Percentiles rank a stretch among this genome's conserved stretches.
Conservation (phyloP, 2,888 invertebrate species). For the Dolichopus griseipennis region DNA sequence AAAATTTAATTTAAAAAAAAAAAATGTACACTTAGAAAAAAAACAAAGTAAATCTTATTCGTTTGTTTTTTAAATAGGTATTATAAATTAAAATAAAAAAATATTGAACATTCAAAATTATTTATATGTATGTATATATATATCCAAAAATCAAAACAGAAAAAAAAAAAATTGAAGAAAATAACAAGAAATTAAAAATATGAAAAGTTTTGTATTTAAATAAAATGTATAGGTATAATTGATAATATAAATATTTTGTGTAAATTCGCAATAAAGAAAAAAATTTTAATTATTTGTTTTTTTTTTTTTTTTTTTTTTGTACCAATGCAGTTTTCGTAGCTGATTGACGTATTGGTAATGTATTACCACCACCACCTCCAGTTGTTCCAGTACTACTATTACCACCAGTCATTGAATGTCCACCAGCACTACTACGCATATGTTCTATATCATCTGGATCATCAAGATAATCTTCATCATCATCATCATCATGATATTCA, state of each 20-base stretch:
- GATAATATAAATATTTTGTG: neutral
- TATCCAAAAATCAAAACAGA: too few relatives aligned
- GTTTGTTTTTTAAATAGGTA: too few relatives aligned
- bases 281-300: conserved; percentile 15
- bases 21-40: too few relatives aligned
- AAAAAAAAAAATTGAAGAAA: too few relatives aligned
- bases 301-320: conserved; percentile 26
- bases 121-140: too few relatives aligned
- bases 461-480: conserved; percentile 16
- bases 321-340: conserved; percentile 29
- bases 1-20: too few relatives aligned
- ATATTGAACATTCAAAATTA: too few relatives aligned
- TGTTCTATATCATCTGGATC: conserved; percentile 24
- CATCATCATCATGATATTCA: conserved; percentile 20
- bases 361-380: conserved; percentile 24
- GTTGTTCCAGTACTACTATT: conserved; percentile 17
- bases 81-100: too few relatives aligned
- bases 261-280: neutral
- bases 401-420: conserved; percentile 22
- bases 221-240: too few relatives aligned
- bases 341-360: conserved; percentile 28
- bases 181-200: too few relatives aligned
- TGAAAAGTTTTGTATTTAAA: too few relatives aligned
- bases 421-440: conserved; percentile 26
- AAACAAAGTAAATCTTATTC: too few relatives aligned